Percentiles rank a stretch among this genome's conserved stretches.
Evolutionary conservation across 2,888 invertebrate species (phyloP).

Genomic region (Quadriops clusia): DNA sequence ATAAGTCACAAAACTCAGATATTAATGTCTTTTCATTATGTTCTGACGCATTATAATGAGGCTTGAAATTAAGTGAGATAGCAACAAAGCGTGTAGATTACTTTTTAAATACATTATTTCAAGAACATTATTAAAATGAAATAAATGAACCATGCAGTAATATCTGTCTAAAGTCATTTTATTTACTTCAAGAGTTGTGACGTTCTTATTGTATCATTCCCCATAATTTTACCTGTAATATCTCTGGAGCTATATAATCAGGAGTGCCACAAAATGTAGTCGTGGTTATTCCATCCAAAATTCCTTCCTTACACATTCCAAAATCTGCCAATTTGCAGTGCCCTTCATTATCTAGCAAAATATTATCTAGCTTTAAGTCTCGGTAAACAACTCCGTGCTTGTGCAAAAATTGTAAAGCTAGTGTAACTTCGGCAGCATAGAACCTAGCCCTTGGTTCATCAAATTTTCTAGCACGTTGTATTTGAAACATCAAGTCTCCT

Average conservation of each 20-base stretch:
- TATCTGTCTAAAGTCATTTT: no score
- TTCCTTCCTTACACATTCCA: slow-evolving; percentile 98
- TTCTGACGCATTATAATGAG: no score
- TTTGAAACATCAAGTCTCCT: slow-evolving; percentile 98
- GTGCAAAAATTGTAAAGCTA: slow-evolving; percentile 95
- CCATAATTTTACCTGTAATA: slow-evolving; percentile 29
- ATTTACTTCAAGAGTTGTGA: neutral
- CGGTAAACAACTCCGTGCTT: slow-evolving; percentile 95
- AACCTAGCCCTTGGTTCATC: slow-evolving; percentile 92
- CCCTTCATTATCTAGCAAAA: slow-evolving; percentile 89
- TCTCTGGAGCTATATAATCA: slow-evolving; percentile 96
- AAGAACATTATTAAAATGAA: no score
- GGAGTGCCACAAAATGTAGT: slow-evolving; percentile 99
- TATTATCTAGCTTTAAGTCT: slow-evolving; percentile 97
- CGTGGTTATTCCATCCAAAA: slow-evolving; percentile 75
- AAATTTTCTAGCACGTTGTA: slow-evolving; percentile 94
- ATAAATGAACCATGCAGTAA: neutral
- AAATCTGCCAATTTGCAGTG: slow-evolving; percentile 91
- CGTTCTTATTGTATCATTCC: neutral
- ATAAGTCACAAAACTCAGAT: no score
- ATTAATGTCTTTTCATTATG: no score
- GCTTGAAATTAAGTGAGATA: no score
- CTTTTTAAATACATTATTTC: no score
- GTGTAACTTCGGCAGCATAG: slow-evolving; percentile 96
- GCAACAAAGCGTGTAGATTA: no score